phyloP scores from a whole-genome alignment of 2,888 invertebrate species.

The Tipula vernalis region DNA sequence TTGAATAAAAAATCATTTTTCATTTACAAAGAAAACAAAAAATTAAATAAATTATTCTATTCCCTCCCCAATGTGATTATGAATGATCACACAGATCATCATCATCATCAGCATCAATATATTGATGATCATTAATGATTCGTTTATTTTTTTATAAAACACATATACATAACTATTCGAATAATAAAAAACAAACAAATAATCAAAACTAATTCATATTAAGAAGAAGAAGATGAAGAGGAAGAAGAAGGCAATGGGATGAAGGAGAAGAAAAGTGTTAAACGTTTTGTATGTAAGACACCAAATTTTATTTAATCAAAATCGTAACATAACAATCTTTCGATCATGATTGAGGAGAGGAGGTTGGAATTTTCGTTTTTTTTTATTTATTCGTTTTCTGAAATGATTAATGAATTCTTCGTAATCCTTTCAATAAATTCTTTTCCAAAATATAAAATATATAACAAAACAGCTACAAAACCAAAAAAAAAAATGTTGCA shows the following conservation, averaged over 20 bases:
- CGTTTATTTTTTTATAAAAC: background rate
- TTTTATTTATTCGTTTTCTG: background rate
- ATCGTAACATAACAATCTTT: background rate
- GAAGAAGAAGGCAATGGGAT: background rate
- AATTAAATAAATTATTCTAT: background rate
- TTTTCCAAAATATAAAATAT: background rate
- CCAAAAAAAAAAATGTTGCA: background rate
- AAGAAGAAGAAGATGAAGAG: background rate
- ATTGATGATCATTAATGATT: background rate
- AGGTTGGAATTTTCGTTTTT: background rate
- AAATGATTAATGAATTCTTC: background rate
- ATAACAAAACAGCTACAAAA: background rate
- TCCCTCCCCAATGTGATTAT: slow-evolving; percentile 4
- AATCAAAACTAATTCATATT: background rate
- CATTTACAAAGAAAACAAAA: background rate
- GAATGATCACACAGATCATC: slow-evolving; percentile 4
- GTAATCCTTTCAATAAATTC: background rate
- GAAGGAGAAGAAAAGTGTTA: background rate
- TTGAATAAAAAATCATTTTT: slow-evolving; percentile 4
- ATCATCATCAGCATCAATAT: background rate
- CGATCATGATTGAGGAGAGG: background rate
- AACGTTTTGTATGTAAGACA: background rate
- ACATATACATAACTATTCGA: background rate
- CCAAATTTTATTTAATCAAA: background rate
- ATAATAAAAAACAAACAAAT: background rate